Percentiles rank a stretch among this genome's conserved stretches.
phyloP scores from a whole-genome alignment of 2,888 invertebrate genomes.

The Ceratothoa steindachneri region DNA sequence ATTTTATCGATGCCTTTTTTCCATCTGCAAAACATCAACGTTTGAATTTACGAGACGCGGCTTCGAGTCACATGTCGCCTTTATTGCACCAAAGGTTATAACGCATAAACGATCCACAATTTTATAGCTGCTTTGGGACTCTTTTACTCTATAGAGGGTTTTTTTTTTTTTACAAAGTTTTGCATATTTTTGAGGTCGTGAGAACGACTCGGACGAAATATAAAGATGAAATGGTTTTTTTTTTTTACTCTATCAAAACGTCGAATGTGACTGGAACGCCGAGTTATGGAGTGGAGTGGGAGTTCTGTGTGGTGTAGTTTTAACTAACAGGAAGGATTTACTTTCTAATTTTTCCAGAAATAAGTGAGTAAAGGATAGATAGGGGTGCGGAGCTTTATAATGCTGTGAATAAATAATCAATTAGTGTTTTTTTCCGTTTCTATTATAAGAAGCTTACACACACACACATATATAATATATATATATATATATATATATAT shows the following conservation, averaged over 20 bases:
- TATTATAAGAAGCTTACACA: too few relatives aligned
- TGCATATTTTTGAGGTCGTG: background rate
- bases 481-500: too few relatives aligned
- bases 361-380: too few relatives aligned
- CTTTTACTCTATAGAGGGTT: background rate
- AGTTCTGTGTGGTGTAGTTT: too few relatives aligned
- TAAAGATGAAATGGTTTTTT: background rate
- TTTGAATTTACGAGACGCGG: background rate
- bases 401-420: background rate
- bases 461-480: too few relatives aligned
- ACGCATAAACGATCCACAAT: background rate
- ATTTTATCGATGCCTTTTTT: slow-evolving; percentile 12
- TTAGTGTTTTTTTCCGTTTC: too few relatives aligned
- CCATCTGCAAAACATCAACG: slow-evolving; percentile 10
- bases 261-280: background rate
- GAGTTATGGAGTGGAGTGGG: too few relatives aligned
- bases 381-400: background rate
- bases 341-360: too few relatives aligned
- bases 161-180: background rate
- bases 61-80: background rate
- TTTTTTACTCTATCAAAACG: background rate
- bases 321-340: too few relatives aligned
- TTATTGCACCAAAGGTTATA: background rate
- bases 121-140: background rate
- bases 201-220: background rate